These are phyloP conservation scores for Nestor notabilis DNA, from an alignment of 2,113 vertebrate species.

Conservation along the genomic window DNA sequence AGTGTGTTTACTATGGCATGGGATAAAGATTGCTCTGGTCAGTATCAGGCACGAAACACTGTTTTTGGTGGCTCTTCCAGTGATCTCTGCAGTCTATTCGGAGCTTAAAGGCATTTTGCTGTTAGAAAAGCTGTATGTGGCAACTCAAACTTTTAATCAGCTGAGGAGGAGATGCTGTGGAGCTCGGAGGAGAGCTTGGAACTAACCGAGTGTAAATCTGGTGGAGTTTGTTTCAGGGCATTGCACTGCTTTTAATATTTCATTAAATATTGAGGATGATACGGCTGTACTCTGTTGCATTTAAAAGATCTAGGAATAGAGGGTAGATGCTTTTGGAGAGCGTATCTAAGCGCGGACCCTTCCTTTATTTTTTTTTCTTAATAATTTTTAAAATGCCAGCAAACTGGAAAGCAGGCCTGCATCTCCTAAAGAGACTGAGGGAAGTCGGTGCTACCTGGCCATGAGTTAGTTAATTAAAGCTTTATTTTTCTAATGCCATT, in stretches of 20 bases:
- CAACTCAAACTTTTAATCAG: slow-evolving; percentile 69
- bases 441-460: slow-evolving; percentile 48
- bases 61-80: not conserved
- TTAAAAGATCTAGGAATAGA: not conserved
- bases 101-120: not conserved
- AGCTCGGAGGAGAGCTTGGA: not conserved
- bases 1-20: not conserved
- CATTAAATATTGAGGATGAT: not conserved
- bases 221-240: slow-evolving; percentile 44
- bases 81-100: not conserved
- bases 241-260: slow-evolving; percentile 8
- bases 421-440: not conserved
- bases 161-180: slow-evolving; percentile 20
- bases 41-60: not conserved
- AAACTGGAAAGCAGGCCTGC: slow-evolving; percentile 28
- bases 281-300: not conserved
- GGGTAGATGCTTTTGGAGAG: not conserved
- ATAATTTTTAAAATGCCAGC: not conserved
- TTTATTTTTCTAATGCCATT: slow-evolving; percentile 52
- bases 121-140: not conserved
- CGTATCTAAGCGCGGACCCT: fast-evolving
- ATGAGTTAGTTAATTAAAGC: slow-evolving; percentile 68
- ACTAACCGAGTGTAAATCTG: not conserved
- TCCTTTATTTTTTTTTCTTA: not conserved
- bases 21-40: slow-evolving; percentile 13